Percentiles rank a stretch among this genome's conserved stretches.
These are phyloP conservation scores for Albula goreensis DNA, from an alignment of 2,113 vertebrate species.

Conservation along the genomic window DNA sequence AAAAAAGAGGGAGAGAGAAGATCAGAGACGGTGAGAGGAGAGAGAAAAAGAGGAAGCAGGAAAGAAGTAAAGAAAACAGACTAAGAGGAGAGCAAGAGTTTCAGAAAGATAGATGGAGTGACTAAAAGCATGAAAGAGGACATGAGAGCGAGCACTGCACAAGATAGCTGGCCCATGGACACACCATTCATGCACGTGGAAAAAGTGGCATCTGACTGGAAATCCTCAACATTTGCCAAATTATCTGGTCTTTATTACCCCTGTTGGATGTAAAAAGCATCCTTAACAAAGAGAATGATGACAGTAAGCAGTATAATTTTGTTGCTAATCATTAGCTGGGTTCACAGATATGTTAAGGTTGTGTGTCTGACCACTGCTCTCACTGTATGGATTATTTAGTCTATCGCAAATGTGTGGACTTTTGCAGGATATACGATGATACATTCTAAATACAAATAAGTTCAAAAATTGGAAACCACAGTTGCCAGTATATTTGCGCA, in stretches of 20 bases:
- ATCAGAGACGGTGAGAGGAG: background rate
- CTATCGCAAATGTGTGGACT: no score
- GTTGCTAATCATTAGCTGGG: background rate
- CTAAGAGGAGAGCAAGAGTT: background rate
- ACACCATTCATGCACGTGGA: background rate
- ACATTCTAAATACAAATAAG: no score
- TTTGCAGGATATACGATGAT: no score
- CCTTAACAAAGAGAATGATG: background rate
- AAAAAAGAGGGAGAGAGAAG: background rate
- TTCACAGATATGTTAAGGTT: no score
- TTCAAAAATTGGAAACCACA: no score
- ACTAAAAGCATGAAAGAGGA: background rate
- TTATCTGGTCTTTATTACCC: background rate
- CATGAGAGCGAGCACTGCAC: background rate
- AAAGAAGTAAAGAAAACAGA: background rate
- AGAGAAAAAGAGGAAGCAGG: background rate
- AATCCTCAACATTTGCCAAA: background rate
- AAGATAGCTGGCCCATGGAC: background rate
- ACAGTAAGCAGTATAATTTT: slow-evolving; percentile 16
- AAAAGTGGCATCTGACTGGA: slow-evolving; percentile 5
- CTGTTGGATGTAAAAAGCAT: background rate
- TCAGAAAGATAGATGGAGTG: background rate
- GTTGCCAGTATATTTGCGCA: no score
- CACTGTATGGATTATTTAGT: no score
- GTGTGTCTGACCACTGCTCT: background rate